Base-by-base conservation (phyloP, 2,113 vertebrate genomes). In the Corvus moneduloides region DNA sequence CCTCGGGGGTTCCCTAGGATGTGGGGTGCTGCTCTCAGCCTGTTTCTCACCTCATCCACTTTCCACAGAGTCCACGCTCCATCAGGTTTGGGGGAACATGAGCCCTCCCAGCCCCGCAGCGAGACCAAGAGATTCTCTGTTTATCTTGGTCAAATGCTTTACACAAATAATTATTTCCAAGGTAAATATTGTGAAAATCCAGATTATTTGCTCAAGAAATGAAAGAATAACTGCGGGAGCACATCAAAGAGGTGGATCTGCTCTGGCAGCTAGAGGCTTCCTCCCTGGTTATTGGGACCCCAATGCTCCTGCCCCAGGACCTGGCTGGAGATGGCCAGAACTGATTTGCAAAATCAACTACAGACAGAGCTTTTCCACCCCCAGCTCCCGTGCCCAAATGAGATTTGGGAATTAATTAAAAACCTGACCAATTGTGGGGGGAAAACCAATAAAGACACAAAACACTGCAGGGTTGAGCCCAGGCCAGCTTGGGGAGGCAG, bases 121-220 rank as follows among this genome's bases (percentile, higher is more conserved):
- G 4, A 71, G 66, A 28, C 64, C 1, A 1, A 59, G 90, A 11
- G 4, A 16, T 67, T 76, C 90, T 71, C 86, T 96, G 93, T 95
- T 97, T 97, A 7, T 94, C 90, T 96, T 95, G 92, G 92, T 95
- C 26, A 1, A 74, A 55, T 39, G 85, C 87, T 93, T 91, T 91
- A 92, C 75, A 74, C 69, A 92, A 93, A 89, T 83, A 76, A 91
- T 97, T 62, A 51, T 94, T 96, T 93, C 96, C 94, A 97, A 96
- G 94, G 90, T 93, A 95, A 97, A 97, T 93, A 94, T 89, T 95
- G 93, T 56, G 88, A 73, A 93, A 96, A 96, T 94, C 89, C 78
- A 23, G 96, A 81, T 96, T 96, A 96, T 97, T 97, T 97, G 96
- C 95, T 96, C 94, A 97, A 96, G 96, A 83, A 95, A 91, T 90